Evolutionary conservation across 2,888 invertebrate genomes (phyloP).

Genomic region (Therioaphis trifolii): DNA sequence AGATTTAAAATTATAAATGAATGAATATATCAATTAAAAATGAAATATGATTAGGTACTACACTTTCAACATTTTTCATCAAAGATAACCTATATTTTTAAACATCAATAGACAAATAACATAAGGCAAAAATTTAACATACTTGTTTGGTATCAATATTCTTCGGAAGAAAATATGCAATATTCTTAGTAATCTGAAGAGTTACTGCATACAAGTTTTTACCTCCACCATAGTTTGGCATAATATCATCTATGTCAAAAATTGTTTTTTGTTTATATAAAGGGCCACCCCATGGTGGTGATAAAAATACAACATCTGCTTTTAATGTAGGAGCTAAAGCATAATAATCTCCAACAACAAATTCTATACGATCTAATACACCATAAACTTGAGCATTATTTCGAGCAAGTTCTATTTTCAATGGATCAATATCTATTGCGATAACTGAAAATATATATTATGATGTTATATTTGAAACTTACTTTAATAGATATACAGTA

Average conservation of each 20-base stretch:
- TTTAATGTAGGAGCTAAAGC: slow-evolving; percentile 74
- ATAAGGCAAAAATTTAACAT: slow-evolving; percentile 75
- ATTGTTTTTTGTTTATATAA: slow-evolving; percentile 76
- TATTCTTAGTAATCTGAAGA: slow-evolving; percentile 78
- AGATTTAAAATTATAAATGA: no score
- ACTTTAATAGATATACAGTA: no score
- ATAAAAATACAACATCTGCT: slow-evolving; percentile 92
- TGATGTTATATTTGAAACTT: no score
- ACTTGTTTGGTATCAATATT: slow-evolving; percentile 87
- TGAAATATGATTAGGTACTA: no score
- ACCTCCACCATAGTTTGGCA: slow-evolving; percentile 71
- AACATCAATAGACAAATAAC: slow-evolving; percentile 70
- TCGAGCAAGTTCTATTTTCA: slow-evolving; percentile 86
- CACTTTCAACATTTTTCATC: no score
- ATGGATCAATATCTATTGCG: slow-evolving; percentile 95
- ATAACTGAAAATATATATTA: slow-evolving; percentile 80
- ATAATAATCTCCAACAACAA: slow-evolving; percentile 91
- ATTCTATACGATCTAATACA: slow-evolving; percentile 87
- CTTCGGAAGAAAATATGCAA: slow-evolving; percentile 88
- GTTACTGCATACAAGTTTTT: slow-evolving; percentile 78
- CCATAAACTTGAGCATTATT: slow-evolving; percentile 95
- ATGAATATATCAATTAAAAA: no score
- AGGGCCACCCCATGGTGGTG: slow-evolving; percentile 99
- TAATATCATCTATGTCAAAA: slow-evolving; percentile 80
- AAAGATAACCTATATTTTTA: no score